Conservation (phyloP, 2,888 invertebrate species). For the Eupeodes luniger region DNA sequence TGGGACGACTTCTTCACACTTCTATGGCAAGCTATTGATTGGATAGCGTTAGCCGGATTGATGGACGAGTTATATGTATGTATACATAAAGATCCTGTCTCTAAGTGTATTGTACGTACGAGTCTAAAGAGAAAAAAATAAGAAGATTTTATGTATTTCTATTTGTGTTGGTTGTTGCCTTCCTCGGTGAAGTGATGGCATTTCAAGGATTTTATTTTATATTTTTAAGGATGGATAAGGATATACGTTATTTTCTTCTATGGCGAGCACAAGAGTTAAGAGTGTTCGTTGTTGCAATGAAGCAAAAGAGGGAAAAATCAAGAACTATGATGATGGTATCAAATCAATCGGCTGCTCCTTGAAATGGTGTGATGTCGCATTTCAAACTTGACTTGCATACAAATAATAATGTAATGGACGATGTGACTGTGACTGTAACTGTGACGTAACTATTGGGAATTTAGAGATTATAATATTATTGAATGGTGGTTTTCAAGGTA, state of each 20-base stretch:
- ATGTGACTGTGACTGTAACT: not conserved
- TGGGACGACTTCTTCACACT: slow-evolving; percentile 71
- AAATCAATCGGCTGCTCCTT: slow-evolving; percentile 64
- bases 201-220: slow-evolving; percentile 60
- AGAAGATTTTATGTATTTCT: slow-evolving; percentile 50
- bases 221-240: slow-evolving; percentile 25
- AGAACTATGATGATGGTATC: slow-evolving; percentile 45
- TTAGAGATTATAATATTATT: not conserved
- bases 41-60: slow-evolving; percentile 73
- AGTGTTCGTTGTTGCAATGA: slow-evolving; percentile 43
- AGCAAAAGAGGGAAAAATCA: slow-evolving; percentile 62
- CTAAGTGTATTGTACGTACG: too few species aligned
- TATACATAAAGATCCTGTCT: slow-evolving; percentile 17
- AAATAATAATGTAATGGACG: slow-evolving; percentile 39
- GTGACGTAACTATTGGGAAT: slow-evolving; percentile 13
- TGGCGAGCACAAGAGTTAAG: slow-evolving; percentile 21
- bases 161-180: slow-evolving; percentile 17
- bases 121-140: not conserved
- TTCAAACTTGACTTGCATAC: slow-evolving; percentile 48
- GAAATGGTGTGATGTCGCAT: slow-evolving; percentile 66
- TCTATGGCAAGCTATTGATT: slow-evolving; percentile 71
- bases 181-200: slow-evolving; percentile 49
- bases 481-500: not conserved
- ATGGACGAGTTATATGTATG: slow-evolving; percentile 54
- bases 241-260: slow-evolving; percentile 41